Conservation (phyloP, 2,888 invertebrate genomes). For the Galeruca laticollis region DNA sequence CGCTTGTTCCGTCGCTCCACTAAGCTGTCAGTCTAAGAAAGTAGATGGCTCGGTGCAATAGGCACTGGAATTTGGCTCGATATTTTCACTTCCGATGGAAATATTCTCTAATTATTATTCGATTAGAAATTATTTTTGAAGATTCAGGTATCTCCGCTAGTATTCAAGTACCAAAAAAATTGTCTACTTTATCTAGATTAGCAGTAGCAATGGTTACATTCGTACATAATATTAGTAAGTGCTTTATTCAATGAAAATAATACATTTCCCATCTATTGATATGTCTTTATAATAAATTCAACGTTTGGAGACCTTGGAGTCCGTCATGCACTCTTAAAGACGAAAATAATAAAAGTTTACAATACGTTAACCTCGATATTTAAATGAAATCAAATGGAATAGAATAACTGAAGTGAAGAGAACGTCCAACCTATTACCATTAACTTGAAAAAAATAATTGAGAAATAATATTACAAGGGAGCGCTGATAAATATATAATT, state of each 20-base stretch:
- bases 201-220: too few species aligned
- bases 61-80: too few species aligned
- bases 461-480: constrained; percentile 2
- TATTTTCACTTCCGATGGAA: too few species aligned
- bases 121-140: too few species aligned
- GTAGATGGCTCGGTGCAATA: too few species aligned
- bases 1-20: too few species aligned
- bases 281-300: constrained; percentile 3
- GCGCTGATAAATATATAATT: not conserved
- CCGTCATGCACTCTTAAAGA: constrained; percentile 48
- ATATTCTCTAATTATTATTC: too few species aligned
- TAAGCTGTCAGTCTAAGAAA: too few species aligned
- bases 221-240: too few species aligned
- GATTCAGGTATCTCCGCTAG: too few species aligned
- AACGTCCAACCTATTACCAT: constrained; percentile 20
- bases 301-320: constrained; percentile 41
- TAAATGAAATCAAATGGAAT: constrained; percentile 38
- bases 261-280: not conserved
- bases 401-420: constrained; percentile 27
- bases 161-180: too few species aligned
- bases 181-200: too few species aligned
- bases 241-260: constrained; percentile 1
- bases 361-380: constrained; percentile 44
- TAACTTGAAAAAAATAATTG: constrained; percentile 20
- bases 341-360: constrained; percentile 44